These are phyloP conservation scores for Hydrocynus forskahlii DNA, from an alignment of 2,797 vertebrate species.

Conservation along the genomic window DNA sequence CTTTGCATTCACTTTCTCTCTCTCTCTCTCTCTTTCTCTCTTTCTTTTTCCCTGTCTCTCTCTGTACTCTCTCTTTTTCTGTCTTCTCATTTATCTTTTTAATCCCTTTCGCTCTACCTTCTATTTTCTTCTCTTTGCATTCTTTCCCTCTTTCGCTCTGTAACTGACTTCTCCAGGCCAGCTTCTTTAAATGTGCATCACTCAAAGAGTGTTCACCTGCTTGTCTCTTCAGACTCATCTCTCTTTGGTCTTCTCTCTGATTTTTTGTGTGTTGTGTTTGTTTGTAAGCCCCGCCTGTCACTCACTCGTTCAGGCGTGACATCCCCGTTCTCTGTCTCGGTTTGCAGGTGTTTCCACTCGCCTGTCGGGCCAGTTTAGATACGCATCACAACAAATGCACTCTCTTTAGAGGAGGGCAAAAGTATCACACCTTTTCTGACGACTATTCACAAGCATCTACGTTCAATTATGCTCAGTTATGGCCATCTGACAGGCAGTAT, in stretches of 20 bases:
- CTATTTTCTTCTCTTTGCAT: neutral
- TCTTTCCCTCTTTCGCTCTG: neutral
- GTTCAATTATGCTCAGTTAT: conserved; percentile 12
- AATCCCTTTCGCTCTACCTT: neutral
- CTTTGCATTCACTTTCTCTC: neutral
- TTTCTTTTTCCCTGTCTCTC: neutral
- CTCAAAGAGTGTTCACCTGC: neutral
- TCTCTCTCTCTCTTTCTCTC: neutral
- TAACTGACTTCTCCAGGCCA: neutral
- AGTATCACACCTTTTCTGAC: neutral
- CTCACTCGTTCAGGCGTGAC: neutral
- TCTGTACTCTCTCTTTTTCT: no score
- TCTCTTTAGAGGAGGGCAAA: neutral
- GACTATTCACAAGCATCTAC: neutral
- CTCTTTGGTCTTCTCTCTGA: neutral
- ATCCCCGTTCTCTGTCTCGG: neutral
- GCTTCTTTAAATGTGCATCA: neutral
- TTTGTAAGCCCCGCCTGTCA: neutral
- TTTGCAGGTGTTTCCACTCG: neutral
- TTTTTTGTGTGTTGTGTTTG: neutral
- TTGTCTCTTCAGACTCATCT: neutral
- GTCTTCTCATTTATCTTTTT: no score
- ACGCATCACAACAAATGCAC: neutral
- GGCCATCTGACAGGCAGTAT: conserved; percentile 16
- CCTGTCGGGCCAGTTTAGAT: no score